These are phyloP conservation scores for Brachionus plicatilis DNA, from an alignment of 1,140 invertebrate genomes.

Conservation along the genomic window DNA sequence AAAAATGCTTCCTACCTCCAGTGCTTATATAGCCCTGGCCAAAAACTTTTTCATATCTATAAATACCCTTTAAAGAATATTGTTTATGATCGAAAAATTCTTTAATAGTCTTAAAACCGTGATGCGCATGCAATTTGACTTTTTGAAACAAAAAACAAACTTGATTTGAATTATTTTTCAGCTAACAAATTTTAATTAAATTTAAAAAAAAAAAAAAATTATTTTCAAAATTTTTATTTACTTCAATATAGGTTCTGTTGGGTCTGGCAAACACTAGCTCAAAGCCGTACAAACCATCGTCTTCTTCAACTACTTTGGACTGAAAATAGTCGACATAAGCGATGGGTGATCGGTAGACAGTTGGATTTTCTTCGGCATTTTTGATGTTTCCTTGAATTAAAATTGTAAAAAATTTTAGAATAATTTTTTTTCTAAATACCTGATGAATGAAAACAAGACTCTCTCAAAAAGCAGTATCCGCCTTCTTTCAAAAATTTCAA, in stretches of 20 bases:
- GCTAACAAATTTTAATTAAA: not conserved
- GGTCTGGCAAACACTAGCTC: constrained; percentile 36
- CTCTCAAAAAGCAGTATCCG: constrained; percentile 59
- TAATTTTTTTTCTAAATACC: constrained; percentile 46
- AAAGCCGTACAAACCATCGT: not conserved
- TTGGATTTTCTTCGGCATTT: constrained; percentile 40
- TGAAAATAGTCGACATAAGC: constrained; percentile 38
- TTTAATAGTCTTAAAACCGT: constrained; percentile 50
- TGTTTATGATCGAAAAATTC: constrained; percentile 63
- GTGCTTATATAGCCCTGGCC: constrained; percentile 62
- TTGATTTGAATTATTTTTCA: constrained; percentile 38
- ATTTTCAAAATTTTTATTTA: not conserved
- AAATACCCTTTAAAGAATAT: constrained; percentile 60
- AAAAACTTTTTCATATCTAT: constrained; percentile 63
- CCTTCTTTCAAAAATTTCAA: constrained; percentile 58
- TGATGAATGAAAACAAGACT: constrained; percentile 59
- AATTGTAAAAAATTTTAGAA: not conserved
- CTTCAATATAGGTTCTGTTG: constrained; percentile 26
- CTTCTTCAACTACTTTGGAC: constrained; percentile 20
- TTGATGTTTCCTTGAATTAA: constrained; percentile 13
- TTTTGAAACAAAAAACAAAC: constrained; percentile 40
- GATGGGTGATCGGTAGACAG: constrained; percentile 20
- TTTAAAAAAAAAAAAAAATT: not conserved
- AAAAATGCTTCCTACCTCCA: constrained; percentile 52
- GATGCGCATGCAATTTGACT: constrained; percentile 10